These are phyloP conservation scores for Perca flavescens DNA, from an alignment of 2,113 vertebrate species.

Conservation along the genomic window DNA sequence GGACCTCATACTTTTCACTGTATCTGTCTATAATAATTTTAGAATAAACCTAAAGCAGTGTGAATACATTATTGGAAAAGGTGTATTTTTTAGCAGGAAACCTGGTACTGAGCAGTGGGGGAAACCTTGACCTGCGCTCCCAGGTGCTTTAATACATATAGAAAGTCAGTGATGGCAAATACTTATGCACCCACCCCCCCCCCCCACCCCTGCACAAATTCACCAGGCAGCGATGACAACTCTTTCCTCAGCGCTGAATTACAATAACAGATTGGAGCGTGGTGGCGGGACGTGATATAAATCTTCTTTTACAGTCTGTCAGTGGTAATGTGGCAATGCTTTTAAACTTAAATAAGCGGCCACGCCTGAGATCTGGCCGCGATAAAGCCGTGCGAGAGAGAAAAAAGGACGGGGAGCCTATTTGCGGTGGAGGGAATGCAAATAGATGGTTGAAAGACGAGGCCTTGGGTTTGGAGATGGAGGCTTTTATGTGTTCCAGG, in stretches of 20 bases:
- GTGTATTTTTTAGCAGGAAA: too few relatives aligned
- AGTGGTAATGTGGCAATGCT: constrained; percentile 70
- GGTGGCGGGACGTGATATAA: constrained; percentile 67
- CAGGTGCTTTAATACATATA: not conserved
- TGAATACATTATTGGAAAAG: too few relatives aligned
- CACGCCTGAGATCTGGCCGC: constrained; percentile 43
- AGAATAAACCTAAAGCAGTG: too few relatives aligned
- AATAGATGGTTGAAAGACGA: constrained; percentile 32
- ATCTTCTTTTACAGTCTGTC: constrained; percentile 82
- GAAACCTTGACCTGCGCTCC: not conserved
- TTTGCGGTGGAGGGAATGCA: constrained; percentile 8
- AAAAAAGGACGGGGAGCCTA: not conserved
- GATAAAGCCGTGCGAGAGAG: constrained; percentile 26
- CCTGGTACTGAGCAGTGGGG: not conserved
- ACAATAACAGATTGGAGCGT: constrained; percentile 70
- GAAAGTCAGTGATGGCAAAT: too few relatives aligned
- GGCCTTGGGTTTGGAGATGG: not conserved
- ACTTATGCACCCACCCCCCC: not conserved
- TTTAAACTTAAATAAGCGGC: constrained; percentile 75
- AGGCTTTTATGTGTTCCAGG: constrained; percentile 24
- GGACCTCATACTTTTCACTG: too few relatives aligned
- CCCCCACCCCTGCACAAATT: not conserved
- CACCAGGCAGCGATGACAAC: constrained; percentile 48
- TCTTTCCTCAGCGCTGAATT: constrained; percentile 69
- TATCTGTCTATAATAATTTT: too few relatives aligned